Evolutionary conservation across 2,888 invertebrate genomes (phyloP).

Genomic region (Caradrina kadenii): DNA sequence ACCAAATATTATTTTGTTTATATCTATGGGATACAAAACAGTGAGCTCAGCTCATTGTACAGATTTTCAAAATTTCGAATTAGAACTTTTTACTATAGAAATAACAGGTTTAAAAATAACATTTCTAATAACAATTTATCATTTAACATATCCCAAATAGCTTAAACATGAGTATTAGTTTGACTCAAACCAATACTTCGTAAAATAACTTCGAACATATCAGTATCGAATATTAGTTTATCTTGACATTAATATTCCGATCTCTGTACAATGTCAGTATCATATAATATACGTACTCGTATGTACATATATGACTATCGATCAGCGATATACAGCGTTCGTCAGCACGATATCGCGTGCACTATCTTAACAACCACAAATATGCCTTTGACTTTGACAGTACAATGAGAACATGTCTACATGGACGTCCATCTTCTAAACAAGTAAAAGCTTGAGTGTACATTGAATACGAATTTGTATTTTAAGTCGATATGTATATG

Average conservation of each 20-base stretch:
- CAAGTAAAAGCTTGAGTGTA: constrained; percentile 29
- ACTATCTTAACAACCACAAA: constrained; percentile 36
- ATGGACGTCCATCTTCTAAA: constrained; percentile 50
- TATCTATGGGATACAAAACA: neutral
- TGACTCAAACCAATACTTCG: constrained; percentile 2
- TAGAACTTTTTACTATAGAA: neutral
- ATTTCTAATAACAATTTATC: constrained; percentile 1
- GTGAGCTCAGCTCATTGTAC: too few relatives aligned
- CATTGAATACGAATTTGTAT: constrained; percentile 34
- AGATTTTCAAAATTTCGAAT: neutral
- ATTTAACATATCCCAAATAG: neutral
- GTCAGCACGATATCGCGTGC: constrained; percentile 55
- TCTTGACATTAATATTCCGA: constrained; percentile 39
- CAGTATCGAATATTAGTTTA: constrained; percentile 25
- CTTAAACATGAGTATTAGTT: neutral
- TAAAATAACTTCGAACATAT: constrained; percentile 17
- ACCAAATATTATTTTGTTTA: neutral
- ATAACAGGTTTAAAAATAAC: neutral
- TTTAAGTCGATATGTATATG: constrained; percentile 1
- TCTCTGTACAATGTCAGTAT: constrained; percentile 32
- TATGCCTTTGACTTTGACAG: constrained; percentile 64
- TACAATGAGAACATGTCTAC: constrained; percentile 54
- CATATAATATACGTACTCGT: constrained; percentile 9
- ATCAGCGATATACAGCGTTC: constrained; percentile 31
- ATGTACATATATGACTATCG: constrained; percentile 18